Evolutionary conservation across 2,888 invertebrate species (phyloP).

Genomic region (Acronicta alni): DNA sequence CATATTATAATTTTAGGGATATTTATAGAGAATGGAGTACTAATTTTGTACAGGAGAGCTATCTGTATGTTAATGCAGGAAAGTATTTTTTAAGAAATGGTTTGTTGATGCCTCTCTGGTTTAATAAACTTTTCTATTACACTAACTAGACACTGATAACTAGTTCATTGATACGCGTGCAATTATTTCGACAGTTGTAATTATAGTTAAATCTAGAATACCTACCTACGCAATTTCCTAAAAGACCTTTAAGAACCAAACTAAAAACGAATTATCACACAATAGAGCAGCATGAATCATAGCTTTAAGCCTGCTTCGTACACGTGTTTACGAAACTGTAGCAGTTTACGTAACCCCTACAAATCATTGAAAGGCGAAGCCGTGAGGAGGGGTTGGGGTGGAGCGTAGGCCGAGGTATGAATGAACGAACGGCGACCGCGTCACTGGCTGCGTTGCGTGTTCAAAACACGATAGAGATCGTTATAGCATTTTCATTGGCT

Average conservation of each 20-base stretch:
- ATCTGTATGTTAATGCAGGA: no score
- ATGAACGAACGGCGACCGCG: slow-evolving; percentile 65
- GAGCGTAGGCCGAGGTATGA: slow-evolving; percentile 62
- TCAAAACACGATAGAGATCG: slow-evolving; percentile 42
- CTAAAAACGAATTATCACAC: slow-evolving; percentile 4
- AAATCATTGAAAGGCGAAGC: slow-evolving; percentile 50
- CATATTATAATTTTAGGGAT: neutral
- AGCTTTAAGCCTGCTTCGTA: slow-evolving; percentile 20
- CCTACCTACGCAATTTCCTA: neutral
- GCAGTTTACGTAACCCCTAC: slow-evolving; percentile 51
- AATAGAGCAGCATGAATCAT: slow-evolving; percentile 40
- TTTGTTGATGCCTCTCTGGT: no score
- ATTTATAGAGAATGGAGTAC: neutral
- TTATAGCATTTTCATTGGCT: slow-evolving; percentile 28
- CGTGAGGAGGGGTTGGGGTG: slow-evolving; percentile 43
- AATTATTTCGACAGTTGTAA: no score
- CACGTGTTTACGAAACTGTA: slow-evolving; percentile 47
- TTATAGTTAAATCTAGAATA: no score
- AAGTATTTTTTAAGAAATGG: no score
- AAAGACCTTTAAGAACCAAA: neutral
- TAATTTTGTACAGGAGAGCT: no score
- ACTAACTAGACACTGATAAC: no score
- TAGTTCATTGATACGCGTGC: no score
- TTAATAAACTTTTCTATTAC: no score
- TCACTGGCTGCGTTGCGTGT: slow-evolving; percentile 48